These are phyloP conservation scores for Conus ventricosus DNA, from an alignment of 1,140 invertebrate species.

Conservation along the genomic window DNA sequence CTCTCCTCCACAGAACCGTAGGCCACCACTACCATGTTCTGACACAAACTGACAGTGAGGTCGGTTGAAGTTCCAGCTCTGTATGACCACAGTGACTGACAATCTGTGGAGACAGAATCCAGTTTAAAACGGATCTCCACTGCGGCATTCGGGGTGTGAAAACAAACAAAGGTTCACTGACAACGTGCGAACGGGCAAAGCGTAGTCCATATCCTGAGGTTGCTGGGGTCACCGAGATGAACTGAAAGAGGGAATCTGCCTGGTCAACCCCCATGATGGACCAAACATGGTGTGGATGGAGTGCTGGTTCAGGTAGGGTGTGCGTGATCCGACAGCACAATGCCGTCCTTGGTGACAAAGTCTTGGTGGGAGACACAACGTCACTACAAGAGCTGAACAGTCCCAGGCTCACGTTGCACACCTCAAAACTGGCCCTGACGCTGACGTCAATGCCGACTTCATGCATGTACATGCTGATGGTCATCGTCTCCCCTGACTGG, in stretches of 20 bases:
- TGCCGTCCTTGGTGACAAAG: slow-evolving; percentile 45
- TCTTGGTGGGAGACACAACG: slow-evolving; percentile 37
- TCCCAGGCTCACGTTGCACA: slow-evolving; percentile 49
- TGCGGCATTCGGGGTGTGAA: slow-evolving; percentile 48
- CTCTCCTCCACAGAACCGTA: slow-evolving; percentile 22
- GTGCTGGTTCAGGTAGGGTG: slow-evolving; percentile 46
- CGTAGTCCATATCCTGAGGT: slow-evolving; percentile 46
- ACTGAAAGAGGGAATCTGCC: slow-evolving; percentile 41
- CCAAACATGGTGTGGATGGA: slow-evolving; percentile 50
- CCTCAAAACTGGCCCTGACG: slow-evolving; percentile 18
- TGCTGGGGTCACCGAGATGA: not conserved
- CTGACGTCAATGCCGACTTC: slow-evolving; percentile 39
- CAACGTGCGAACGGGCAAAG: slow-evolving; percentile 38
- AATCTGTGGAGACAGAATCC: slow-evolving; percentile 22
- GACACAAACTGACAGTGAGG: slow-evolving; percentile 44
- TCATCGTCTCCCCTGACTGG: slow-evolving; percentile 12
- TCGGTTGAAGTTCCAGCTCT: slow-evolving; percentile 7
- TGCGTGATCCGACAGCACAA: slow-evolving; percentile 29
- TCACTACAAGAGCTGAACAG: slow-evolving; percentile 47
- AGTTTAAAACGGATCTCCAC: slow-evolving; percentile 55
- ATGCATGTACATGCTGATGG: slow-evolving; percentile 37
- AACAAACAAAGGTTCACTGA: slow-evolving; percentile 38
- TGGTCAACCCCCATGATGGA: slow-evolving; percentile 43
- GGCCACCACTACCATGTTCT: slow-evolving; percentile 37
- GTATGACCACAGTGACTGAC: slow-evolving; percentile 52